Evolutionary conservation across 2,113 vertebrate genomes (phyloP), one percentile per base, ranked within the genome.

Genomic region (Epinephelus cyanopodus): DNA sequence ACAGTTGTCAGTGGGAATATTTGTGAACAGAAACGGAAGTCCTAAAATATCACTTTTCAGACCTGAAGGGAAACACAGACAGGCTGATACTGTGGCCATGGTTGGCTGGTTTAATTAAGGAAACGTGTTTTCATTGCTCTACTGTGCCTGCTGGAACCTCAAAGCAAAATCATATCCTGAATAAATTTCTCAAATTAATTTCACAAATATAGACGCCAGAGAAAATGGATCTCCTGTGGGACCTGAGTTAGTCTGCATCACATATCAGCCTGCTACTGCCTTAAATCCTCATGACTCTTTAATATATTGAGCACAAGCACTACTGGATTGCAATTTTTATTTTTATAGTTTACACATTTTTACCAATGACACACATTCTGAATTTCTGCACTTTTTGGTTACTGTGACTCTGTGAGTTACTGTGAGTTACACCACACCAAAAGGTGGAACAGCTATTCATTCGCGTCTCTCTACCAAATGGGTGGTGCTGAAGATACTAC

Each of bases 21-120:
- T 85, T 74, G 69, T 80, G 64, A 87, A 86, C 47, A 86, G 48
- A 70, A 77, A 48, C 18, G 67, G 63, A 86, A 78, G 66, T 63
- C 69, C 70, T 75, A 77, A 90, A 87, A 90, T 91, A 89, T 58
- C 81, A 72, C n/a, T 33, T 68, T 45, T 75, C 45, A 54, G 15
- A 37, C 73, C 45, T 39, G 19, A 37, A 13, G 7, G 78, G 69
- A 78, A 85, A 66, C 48, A 63, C 8, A 39, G 15, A 29, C 3
- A 56, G 21, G 25, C 47, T 65, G 54, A 70, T 57, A 60, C 62
- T 37, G 37, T 33, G 9, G 53, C 37, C 25, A 17, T 39, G n/a
- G 3, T 37, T 29, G 50, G 7, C 8, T 53, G 45, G 58, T 25
- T 69, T 62, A 29, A 70, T 62, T 23, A 48, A 39, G 13, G 53